These are phyloP conservation scores for Neosalanx taihuensis DNA, from an alignment of 2,797 vertebrate genomes.

Conservation along the genomic window DNA sequence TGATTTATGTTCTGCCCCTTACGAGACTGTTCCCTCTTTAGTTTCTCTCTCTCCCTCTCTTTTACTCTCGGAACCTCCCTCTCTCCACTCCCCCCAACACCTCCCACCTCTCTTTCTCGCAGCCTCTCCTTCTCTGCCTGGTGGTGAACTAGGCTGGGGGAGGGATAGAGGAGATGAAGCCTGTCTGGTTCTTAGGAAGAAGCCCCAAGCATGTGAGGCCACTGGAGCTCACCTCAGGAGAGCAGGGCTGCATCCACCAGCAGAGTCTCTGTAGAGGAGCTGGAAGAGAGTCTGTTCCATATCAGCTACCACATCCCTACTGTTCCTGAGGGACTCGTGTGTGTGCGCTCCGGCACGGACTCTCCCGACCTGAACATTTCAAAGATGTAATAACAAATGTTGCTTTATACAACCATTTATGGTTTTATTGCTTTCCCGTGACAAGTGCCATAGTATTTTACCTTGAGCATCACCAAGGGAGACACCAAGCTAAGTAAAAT, in stretches of 20 bases:
- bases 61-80: constrained; percentile 3
- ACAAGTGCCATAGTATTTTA: constrained; percentile 27
- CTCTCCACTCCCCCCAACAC: not conserved
- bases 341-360: constrained; percentile 27
- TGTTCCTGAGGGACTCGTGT: constrained; percentile 28
- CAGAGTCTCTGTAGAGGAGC: not conserved
- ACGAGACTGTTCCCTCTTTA: constrained; percentile 27
- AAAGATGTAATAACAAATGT: constrained; percentile 34
- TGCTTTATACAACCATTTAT: constrained; percentile 34
- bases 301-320: constrained; percentile 21
- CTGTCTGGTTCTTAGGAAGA: constrained; percentile 24
- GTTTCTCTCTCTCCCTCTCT: constrained; percentile 36
- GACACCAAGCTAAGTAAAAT: constrained; percentile 47
- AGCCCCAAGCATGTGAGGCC: constrained; percentile 13
- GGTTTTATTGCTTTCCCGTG: constrained; percentile 43
- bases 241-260: constrained; percentile 6
- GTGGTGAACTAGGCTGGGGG: constrained; percentile 22
- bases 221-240: constrained; percentile 13
- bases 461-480: constrained; percentile 38
- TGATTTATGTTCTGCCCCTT: constrained; percentile 37
- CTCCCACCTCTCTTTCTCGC: not conserved
- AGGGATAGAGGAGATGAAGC: constrained; percentile 20
- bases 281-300: constrained; percentile 26
- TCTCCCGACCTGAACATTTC: constrained; percentile 40
- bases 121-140: not conserved